Evolutionary conservation across 1,140 invertebrate genomes (phyloP), one percentile per base, ranked within the genome.

Genomic region (Asobara japonica): DNA sequence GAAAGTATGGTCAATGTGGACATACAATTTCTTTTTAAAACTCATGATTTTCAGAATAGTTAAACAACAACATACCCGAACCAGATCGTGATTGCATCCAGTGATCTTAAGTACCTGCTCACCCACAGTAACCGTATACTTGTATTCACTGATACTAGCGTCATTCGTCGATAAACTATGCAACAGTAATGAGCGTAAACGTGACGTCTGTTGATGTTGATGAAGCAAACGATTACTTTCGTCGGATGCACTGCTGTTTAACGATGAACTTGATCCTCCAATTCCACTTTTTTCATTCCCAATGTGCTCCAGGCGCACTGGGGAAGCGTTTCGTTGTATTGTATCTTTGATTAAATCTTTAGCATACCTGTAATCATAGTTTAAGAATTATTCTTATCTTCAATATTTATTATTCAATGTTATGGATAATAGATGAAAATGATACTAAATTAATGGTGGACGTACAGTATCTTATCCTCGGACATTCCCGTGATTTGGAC

Each of bases 281-380:
- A 89, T 91, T 86, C 70, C 38, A 30, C 84, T 90, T 84, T 83
- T 89, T 80, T 84, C 89, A 83, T 82, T 88, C 82, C 83, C 83
- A 77, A 82, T 87, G 33, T 88, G 89, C 75, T 92, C 91, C 67
- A 92, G 84, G 79, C 94, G 90, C 68, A 96, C 93, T 51, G 96
- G 96, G 27, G 95, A 97, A 72, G 95, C 94, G 88, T 97, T 97
- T 81, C 95, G 91, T 77, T 94, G 90, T 72, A 97, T 97, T 45
- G 95, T 97, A 82, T 97, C 95, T 85, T 96, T 95, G 80, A 97
- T 97, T 79, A 97, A 87, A 85, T 95, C 92, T 84, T 95, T 96
- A 16, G 96, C 95, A 84, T 95, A 93, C 78, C 95, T 97, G 78
- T 20, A 83, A 82, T 29, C 5, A 69, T 38, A 51, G 66, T 56